These are phyloP conservation scores for Anticlea derivata DNA, from an alignment of 2,888 invertebrate species.

Conservation along the genomic window DNA sequence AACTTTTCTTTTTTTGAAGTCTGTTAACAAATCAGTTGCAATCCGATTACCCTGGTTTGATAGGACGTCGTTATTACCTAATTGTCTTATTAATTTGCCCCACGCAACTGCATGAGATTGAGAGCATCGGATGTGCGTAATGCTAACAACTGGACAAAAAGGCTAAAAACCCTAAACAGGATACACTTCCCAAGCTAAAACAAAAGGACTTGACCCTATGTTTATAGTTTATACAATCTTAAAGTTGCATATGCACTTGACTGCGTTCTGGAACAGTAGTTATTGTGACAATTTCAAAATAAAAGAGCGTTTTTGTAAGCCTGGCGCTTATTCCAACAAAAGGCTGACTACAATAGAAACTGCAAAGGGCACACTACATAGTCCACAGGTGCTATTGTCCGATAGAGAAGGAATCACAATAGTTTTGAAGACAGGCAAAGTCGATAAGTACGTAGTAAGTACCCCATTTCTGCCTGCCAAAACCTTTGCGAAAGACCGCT, in stretches of 20 bases:
- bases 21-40: conserved; percentile 42
- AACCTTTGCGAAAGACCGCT: too few relatives aligned
- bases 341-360: conserved; percentile 2
- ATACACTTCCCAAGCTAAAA: conserved; percentile 19
- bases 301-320: conserved; percentile 1
- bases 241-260: background rate
- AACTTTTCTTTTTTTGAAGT: too few relatives aligned
- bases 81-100: conserved; percentile 69
- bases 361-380: background rate
- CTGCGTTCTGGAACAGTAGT: background rate
- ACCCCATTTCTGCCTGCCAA: too few relatives aligned
- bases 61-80: conserved; percentile 53
- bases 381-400: conserved; percentile 4
- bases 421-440: too few relatives aligned
- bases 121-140: conserved; percentile 74
- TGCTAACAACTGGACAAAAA: conserved; percentile 48
- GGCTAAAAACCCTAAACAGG: conserved; percentile 42
- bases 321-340: conserved; percentile 12
- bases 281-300: background rate
- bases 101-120: conserved; percentile 68
- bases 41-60: conserved; percentile 37
- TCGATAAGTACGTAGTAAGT: too few relatives aligned
- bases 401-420: too few relatives aligned
- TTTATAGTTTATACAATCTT: too few relatives aligned
- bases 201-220: conserved; percentile 3